phyloP scores from a whole-genome alignment of 2,113 vertebrate genomes.

The Nannospalax galili region DNA sequence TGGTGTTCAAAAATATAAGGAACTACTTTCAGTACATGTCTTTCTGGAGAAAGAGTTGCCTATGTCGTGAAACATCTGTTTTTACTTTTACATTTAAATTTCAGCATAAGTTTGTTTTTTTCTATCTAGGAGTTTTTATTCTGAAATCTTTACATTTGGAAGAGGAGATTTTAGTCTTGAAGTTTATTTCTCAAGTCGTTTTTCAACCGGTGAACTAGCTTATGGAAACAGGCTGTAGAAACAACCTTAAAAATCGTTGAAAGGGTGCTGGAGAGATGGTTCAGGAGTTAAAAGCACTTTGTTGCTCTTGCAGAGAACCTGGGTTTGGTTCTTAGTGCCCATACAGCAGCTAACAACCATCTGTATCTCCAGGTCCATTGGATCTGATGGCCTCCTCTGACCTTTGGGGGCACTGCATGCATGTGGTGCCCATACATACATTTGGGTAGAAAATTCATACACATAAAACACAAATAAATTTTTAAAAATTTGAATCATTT shows the following conservation, averaged over 20 bases:
- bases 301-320: too few species aligned
- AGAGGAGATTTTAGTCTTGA: constrained; percentile 68
- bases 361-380: too few species aligned
- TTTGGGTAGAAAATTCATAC: too few species aligned
- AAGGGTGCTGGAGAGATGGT: neutral
- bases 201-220: constrained; percentile 62
- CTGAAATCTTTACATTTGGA: constrained; percentile 66
- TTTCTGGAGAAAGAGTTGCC: constrained; percentile 57
- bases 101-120: constrained; percentile 36
- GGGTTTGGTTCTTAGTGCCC: too few species aligned
- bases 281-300: too few species aligned
- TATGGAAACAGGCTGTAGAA: constrained; percentile 27
- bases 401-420: too few species aligned
- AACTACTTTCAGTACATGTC: neutral
- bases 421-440: too few species aligned
- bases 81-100: constrained; percentile 15
- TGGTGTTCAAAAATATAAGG: constrained; percentile 46
- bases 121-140: constrained; percentile 55
- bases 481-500: too few species aligned
- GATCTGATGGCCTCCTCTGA: too few species aligned
- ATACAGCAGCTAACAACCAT: too few species aligned
- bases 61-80: constrained; percentile 40
- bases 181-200: constrained; percentile 45
- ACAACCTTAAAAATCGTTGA: constrained; percentile 41
- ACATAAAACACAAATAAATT: too few species aligned